Evolutionary conservation across 2,888 invertebrate species (phyloP).

Genomic region (Caenorhabditis japonica): DNA sequence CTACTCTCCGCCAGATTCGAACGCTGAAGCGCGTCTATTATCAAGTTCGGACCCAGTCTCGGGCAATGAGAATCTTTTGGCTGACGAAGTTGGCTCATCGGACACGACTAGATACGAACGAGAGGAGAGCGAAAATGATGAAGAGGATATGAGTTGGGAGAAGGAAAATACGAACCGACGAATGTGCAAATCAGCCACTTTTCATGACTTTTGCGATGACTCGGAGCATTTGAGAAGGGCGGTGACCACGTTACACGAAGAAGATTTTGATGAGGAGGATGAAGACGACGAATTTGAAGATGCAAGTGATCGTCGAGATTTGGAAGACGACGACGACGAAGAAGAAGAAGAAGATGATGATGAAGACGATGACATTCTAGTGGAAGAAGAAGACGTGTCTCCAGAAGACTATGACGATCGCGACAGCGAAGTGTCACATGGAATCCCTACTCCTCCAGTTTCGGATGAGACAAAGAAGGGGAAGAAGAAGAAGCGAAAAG

Average conservation of each 20-base stretch:
- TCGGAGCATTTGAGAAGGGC: conserved; percentile 32
- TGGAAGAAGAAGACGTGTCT: conserved; percentile 34
- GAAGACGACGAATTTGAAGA: conserved; percentile 49
- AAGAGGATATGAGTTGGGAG: conserved; percentile 36
- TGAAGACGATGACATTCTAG: conserved; percentile 44
- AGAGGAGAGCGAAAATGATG: conserved; percentile 38
- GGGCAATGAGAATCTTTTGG: conserved; percentile 48
- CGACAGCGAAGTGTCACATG: conserved; percentile 3
- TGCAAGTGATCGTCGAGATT: conserved; percentile 35
- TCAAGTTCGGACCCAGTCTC: conserved; percentile 44
- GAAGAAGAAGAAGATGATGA: conserved; percentile 43
- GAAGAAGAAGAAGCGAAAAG: conserved; percentile 31
- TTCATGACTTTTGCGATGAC: conserved; percentile 53
- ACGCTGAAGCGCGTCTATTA: conserved; percentile 44
- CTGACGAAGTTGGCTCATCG: conserved; percentile 34
- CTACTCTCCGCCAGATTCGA: conserved; percentile 50
- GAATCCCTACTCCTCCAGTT: conserved; percentile 13
- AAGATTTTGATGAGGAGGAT: conserved; percentile 45
- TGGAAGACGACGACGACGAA: conserved; percentile 28
- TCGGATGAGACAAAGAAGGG: conserved; percentile 15
- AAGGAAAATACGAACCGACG: conserved; percentile 19
- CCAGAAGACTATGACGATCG: conserved; percentile 20
- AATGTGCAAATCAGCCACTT: conserved; percentile 55
- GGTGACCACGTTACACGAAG: conserved; percentile 34
- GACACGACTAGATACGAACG: conserved; percentile 34